Evolutionary conservation across 2,797 vertebrate genomes (phyloP).

Genomic region (Melopsittacus undulatus): DNA sequence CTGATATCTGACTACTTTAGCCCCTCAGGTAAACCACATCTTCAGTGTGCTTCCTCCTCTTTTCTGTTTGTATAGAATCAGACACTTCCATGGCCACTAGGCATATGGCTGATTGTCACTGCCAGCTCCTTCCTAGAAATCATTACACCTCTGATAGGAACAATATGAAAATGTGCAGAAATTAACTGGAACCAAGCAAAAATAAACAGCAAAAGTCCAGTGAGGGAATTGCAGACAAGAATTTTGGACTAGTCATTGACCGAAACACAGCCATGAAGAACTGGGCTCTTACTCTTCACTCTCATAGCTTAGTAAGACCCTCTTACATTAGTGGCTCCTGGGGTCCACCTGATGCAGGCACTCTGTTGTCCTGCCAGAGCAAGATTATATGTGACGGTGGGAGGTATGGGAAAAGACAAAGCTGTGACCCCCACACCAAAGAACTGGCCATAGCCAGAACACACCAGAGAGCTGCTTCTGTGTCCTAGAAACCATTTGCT

Average conservation of each 20-base stretch:
- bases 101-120: background rate
- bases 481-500: background rate
- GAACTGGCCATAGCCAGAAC: background rate
- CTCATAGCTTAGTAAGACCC: background rate
- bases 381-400: fast-evolving
- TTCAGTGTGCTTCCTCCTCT: background rate
- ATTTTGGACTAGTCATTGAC: background rate
- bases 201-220: background rate
- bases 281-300: background rate
- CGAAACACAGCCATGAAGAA: background rate
- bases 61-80: background rate
- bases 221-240: background rate
- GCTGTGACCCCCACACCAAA: background rate
- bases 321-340: background rate
- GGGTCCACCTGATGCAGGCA: background rate
- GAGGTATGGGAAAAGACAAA: background rate
- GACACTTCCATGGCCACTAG: background rate
- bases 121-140: background rate
- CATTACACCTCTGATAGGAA: background rate
- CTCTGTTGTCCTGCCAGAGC: background rate
- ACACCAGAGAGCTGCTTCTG: background rate
- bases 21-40: background rate
- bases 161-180: background rate
- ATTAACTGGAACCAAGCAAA: background rate
- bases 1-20: background rate